Conservation (phyloP, 1,140 invertebrate species). For the Drosophila sucinea region DNA sequence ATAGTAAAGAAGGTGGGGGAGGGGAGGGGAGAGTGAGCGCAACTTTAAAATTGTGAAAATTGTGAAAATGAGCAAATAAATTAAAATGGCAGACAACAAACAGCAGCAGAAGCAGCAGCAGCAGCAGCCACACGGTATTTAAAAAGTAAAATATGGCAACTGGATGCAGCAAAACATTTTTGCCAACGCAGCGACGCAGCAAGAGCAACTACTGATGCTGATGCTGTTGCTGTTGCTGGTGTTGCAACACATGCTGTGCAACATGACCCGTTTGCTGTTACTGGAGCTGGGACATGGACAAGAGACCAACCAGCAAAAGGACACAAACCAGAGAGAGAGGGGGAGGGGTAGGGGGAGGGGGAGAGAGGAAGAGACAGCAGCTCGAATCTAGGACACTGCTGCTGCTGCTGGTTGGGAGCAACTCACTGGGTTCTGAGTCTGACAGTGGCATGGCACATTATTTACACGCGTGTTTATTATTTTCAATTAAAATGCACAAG, state of each 20-base stretch:
- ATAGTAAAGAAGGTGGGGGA: not conserved
- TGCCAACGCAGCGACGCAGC: constrained; percentile 58
- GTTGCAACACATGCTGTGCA: constrained; percentile 79
- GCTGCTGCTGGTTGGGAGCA: not conserved
- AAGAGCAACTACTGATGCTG: constrained; percentile 22
- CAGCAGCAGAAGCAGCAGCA: constrained; percentile 9
- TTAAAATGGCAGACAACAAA: constrained; percentile 60
- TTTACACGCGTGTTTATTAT: constrained; percentile 80
- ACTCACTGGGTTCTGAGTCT: constrained; percentile 37
- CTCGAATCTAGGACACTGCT: constrained; percentile 64
- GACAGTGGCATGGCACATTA: constrained; percentile 66
- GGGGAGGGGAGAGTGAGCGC: constrained; percentile 37
- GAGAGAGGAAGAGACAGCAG: constrained; percentile 25
- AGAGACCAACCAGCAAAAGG: constrained; percentile 22
- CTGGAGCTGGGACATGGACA: constrained; percentile 29
- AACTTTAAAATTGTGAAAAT: constrained; percentile 70
- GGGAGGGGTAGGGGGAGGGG: not conserved
- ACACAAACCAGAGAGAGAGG: constrained; percentile 19
- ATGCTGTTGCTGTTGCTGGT: constrained; percentile 47
- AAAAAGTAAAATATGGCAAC: constrained; percentile 79
- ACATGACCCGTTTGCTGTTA: constrained; percentile 58
- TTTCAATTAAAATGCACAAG: constrained; percentile 74
- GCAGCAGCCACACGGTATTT: constrained; percentile 65
- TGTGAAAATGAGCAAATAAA: constrained; percentile 80
- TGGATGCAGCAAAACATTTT: constrained; percentile 75